These are phyloP conservation scores for Hemicrepidius hirtus DNA, from an alignment of 2,888 invertebrate genomes.

Conservation along the genomic window DNA sequence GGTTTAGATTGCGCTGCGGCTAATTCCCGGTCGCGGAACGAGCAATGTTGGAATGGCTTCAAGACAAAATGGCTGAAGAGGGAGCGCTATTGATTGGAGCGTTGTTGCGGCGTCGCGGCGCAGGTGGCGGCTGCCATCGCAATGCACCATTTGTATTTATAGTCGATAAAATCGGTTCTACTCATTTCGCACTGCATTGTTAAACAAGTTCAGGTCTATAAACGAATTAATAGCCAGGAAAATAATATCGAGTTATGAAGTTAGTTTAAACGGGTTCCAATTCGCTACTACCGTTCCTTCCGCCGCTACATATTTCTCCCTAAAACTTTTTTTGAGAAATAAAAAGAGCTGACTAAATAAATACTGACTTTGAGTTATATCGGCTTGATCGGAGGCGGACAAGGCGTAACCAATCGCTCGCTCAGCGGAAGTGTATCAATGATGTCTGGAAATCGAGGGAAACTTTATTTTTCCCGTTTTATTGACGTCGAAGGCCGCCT, in stretches of 20 bases:
- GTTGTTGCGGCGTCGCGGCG: constrained; percentile 69
- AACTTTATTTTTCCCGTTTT: constrained; percentile 70
- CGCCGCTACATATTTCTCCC: constrained; percentile 5
- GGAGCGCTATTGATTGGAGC: constrained; percentile 71
- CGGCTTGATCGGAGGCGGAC: constrained; percentile 59
- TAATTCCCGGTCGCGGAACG: constrained; percentile 64
- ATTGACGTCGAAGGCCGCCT: constrained; percentile 73
- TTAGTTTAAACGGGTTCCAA: constrained; percentile 1
- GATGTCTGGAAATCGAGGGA: constrained; percentile 64
- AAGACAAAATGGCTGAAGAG: constrained; percentile 73
- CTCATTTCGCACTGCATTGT: constrained; percentile 60
- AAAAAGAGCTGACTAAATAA: constrained; percentile 64
- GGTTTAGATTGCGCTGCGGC: constrained; percentile 58
- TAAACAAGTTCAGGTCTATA: constrained; percentile 47
- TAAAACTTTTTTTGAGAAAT: constrained; percentile 29
- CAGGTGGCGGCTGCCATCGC: constrained; percentile 69
- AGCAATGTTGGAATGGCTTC: constrained; percentile 64
- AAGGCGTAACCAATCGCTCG: constrained; percentile 66
- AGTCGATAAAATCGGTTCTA: constrained; percentile 70
- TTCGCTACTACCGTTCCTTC: too few relatives aligned
- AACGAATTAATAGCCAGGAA: constrained; percentile 36
- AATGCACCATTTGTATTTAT: constrained; percentile 71
- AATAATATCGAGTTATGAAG: neutral
- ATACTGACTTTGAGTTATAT: constrained; percentile 58
- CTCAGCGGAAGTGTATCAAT: constrained; percentile 68